A percentile compares a stretch with the other conserved stretches of the same genome.
phyloP scores from a whole-genome alignment of 2,888 invertebrate genomes.

The Sthenelais limicola region DNA sequence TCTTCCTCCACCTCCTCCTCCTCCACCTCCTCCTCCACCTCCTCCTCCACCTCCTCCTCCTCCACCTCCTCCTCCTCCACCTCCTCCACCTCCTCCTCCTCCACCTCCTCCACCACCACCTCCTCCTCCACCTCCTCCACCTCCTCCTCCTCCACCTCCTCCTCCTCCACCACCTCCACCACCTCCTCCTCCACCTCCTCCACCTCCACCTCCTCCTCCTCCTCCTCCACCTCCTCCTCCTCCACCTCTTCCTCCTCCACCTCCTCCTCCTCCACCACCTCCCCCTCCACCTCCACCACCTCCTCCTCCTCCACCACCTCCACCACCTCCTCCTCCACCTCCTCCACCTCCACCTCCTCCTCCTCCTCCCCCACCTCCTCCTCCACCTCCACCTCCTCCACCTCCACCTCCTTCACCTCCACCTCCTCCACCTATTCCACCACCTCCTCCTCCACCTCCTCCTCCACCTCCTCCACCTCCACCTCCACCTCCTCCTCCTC shows the following conservation, averaged over 20 bases:
- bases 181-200: constrained; percentile 22
- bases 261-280: no score
- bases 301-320: constrained; percentile 12
- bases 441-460: no score
- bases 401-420: no score
- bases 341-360: not conserved
- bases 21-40: constrained; percentile 13
- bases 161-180: no score
- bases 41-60: constrained; percentile 30
- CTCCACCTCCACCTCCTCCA: no score
- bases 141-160: not conserved
- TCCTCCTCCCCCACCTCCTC: no score
- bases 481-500: constrained; percentile 4
- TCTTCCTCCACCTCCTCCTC: constrained; percentile 34
- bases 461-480: not conserved
- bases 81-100: not conserved
- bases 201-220: constrained; percentile 21
- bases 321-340: constrained; percentile 2
- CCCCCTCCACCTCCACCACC: constrained; percentile 23
- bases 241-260: no score
- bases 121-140: not conserved
- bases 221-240: no score
- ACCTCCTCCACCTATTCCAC: no score
- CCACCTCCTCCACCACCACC: not conserved
- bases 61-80: constrained; percentile 9